phyloP scores from a whole-genome alignment of 2,113 vertebrate genomes.

The Brachyhypopomus gauderio region DNA sequence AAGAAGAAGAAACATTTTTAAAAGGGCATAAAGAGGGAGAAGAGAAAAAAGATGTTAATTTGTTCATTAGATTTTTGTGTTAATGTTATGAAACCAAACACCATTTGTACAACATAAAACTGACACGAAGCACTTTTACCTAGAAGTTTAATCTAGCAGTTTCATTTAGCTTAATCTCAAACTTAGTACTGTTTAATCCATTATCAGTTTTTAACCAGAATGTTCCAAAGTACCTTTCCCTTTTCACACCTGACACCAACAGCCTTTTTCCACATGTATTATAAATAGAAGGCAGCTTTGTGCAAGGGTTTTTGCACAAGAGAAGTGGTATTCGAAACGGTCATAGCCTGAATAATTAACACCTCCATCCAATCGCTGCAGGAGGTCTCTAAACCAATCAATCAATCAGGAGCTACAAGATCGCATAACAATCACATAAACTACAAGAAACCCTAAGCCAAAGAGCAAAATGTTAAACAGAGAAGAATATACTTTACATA shows the following conservation, averaged over 20 bases:
- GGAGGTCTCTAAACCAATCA: neutral
- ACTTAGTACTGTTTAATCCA: no score
- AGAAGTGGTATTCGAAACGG: conserved; percentile 29
- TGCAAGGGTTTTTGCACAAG: neutral
- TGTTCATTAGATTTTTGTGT: neutral
- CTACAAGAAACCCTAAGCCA: no score
- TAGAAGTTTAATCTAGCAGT: no score
- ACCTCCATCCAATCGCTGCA: conserved; percentile 34
- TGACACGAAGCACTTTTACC: no score
- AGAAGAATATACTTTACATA: no score
- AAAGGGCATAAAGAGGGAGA: neutral
- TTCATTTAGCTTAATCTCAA: no score
- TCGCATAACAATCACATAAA: neutral
- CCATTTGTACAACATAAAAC: no score
- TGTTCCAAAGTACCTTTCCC: neutral
- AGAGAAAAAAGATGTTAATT: neutral
- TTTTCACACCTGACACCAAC: conserved; percentile 14
- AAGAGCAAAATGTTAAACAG: neutral
- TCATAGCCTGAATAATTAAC: conserved; percentile 48
- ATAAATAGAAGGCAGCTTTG: conserved; percentile 33
- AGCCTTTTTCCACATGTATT: conserved; percentile 16
- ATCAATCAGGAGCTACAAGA: neutral
- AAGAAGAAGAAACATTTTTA: neutral
- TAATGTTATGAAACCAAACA: neutral
- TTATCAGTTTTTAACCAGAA: neutral